Evolutionary conservation across 2,797 vertebrate species (phyloP).

Genomic region (Crocodylus rhombifer): DNA sequence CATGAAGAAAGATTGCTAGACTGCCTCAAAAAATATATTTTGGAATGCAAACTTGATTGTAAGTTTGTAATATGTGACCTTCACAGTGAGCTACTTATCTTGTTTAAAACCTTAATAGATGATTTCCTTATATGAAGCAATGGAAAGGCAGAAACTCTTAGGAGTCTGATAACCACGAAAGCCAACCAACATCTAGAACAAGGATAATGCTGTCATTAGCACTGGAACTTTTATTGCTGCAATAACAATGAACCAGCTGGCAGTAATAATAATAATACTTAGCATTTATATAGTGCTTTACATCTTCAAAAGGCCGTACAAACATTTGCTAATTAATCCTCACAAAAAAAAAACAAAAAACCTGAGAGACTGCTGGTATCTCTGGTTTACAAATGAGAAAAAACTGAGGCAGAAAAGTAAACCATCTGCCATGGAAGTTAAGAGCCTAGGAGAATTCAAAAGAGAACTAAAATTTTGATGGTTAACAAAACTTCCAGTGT

Average conservation of each 20-base stretch:
- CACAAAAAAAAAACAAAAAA: neutral
- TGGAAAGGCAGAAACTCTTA: neutral
- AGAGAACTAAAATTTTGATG: neutral
- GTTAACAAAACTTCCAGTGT: neutral
- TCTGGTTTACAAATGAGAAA: constrained; percentile 10
- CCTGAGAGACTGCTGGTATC: neutral
- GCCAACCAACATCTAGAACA: neutral
- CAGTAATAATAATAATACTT: constrained; percentile 29
- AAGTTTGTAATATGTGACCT: neutral
- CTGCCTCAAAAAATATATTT: constrained; percentile 21
- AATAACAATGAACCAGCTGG: constrained; percentile 42
- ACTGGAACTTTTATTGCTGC: constrained; percentile 39
- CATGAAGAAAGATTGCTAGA: neutral
- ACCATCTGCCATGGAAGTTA: neutral
- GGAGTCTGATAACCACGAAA: neutral
- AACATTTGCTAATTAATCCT: constrained; percentile 50
- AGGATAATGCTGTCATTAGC: neutral
- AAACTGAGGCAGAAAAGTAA: constrained; percentile 9
- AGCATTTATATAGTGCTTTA: constrained; percentile 16
- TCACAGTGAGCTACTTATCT: neutral
- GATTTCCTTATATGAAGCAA: neutral
- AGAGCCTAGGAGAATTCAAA: neutral
- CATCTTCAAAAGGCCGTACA: constrained; percentile 41
- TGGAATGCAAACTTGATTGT: neutral
- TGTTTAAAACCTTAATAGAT: neutral